phyloP scores from a whole-genome alignment of 2,113 vertebrate genomes.

The Brachionichthys hirsutus region DNA sequence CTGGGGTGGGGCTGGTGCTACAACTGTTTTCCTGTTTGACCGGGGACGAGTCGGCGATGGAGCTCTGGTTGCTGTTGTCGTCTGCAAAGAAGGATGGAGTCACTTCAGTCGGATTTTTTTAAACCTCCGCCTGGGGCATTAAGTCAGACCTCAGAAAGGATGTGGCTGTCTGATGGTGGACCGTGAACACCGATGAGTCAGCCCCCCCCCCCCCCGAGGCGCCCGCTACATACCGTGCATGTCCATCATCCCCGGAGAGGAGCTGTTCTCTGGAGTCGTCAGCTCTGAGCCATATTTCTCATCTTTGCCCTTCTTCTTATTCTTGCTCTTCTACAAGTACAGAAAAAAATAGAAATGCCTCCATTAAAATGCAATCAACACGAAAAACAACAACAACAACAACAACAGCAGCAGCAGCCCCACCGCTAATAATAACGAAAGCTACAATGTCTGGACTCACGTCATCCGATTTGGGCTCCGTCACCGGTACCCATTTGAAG shows the following conservation, averaged over 20 bases:
- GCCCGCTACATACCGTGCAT: conserved; percentile 85
- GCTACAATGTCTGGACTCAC: conserved; percentile 77
- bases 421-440: not conserved
- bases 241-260: conserved; percentile 98
- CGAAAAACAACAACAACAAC: too few species aligned
- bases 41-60: conserved; percentile 93
- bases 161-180: too few species aligned
- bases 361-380: not conserved
- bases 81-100: conserved; percentile 71
- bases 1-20: conserved; percentile 90
- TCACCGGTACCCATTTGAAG: conserved; percentile 99
- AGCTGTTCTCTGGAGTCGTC: conserved; percentile 96
- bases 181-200: too few species aligned
- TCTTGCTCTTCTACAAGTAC: conserved; percentile 89
- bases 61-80: conserved; percentile 98
- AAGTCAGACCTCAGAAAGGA: not conserved
- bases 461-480: conserved; percentile 94
- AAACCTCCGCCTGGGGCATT: too few species aligned
- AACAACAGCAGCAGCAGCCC: not conserved
- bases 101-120: too few species aligned
- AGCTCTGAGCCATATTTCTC: conserved; percentile 95
- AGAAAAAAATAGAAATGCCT: not conserved
- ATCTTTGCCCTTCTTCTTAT: conserved; percentile 94
- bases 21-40: conserved; percentile 96
- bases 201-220: rapidly evolving